These are phyloP conservation scores for Microplitis mediator DNA, from an alignment of 1,140 invertebrate species.

Conservation along the genomic window DNA sequence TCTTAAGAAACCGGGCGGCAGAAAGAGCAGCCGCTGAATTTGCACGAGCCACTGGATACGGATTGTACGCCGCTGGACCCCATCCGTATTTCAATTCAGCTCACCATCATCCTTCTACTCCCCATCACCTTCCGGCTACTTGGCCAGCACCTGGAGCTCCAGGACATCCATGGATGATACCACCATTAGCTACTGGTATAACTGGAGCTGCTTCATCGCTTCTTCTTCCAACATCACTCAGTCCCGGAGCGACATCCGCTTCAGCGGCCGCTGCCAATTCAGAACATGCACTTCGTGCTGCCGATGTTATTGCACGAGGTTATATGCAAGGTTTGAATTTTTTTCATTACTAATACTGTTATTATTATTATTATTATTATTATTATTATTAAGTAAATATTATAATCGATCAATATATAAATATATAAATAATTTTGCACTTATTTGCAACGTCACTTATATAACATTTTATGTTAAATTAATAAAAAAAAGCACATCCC, in stretches of 20 bases:
- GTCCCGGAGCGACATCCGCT: conserved; percentile 60
- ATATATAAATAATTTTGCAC: too few relatives aligned
- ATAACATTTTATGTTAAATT: too few relatives aligned
- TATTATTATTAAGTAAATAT: too few relatives aligned
- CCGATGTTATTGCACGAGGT: conserved; percentile 64
- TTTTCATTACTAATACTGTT: too few relatives aligned
- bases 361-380: too few relatives aligned
- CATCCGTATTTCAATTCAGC: conserved; percentile 68
- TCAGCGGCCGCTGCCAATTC: conserved; percentile 61
- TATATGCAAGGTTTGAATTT: conserved; percentile 60
- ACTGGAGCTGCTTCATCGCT: conserved; percentile 58
- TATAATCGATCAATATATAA: too few relatives aligned
- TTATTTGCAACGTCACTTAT: too few relatives aligned
- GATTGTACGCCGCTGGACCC: conserved; percentile 74
- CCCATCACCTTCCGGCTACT: conserved; percentile 61
- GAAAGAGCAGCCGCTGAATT: conserved; percentile 94
- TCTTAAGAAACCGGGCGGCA: conserved; percentile 86
- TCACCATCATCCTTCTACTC: conserved; percentile 50
- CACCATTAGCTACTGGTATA: conserved; percentile 57
- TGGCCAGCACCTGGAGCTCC: conserved; percentile 53
- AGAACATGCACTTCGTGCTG: conserved; percentile 58
- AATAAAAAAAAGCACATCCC: too few relatives aligned
- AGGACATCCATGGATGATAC: conserved; percentile 60
- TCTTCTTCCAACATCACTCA: conserved; percentile 62
- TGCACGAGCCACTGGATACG: conserved; percentile 87